A percentile compares a stretch with the other conserved stretches of the same genome.
phyloP scores from a whole-genome alignment of 2,113 vertebrate genomes.

The Peromyscus leucopus region DNA sequence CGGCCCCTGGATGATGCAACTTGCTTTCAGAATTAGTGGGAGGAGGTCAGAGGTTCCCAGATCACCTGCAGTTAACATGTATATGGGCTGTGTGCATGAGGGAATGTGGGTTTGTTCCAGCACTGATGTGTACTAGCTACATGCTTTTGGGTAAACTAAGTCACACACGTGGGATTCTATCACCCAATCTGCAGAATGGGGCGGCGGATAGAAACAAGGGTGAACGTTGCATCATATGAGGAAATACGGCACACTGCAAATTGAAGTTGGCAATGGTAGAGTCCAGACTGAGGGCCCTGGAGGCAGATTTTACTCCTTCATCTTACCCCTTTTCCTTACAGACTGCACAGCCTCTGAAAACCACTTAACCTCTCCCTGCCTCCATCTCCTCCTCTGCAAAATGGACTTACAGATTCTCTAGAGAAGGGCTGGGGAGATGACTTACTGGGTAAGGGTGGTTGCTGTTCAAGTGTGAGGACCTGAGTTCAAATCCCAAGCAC shows the following conservation, averaged over 20 bases:
- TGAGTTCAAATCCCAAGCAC: background rate
- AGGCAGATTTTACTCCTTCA: background rate
- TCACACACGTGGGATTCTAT: background rate
- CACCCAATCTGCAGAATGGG: background rate
- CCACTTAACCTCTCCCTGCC: background rate
- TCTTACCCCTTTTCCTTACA: background rate
- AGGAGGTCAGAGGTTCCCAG: background rate
- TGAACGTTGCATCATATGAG: background rate
- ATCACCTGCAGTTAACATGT: background rate
- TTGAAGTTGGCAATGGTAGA: accelerated
- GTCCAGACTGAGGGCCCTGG: background rate
- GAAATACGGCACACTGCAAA: background rate
- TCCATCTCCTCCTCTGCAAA: slow-evolving; percentile 34
- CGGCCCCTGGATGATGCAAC: accelerated
- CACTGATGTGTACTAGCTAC: background rate
- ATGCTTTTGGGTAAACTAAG: background rate
- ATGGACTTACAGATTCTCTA: background rate
- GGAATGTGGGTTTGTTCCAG: accelerated
- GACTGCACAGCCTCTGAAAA: background rate
- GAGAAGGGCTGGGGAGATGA: background rate
- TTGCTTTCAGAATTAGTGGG: background rate
- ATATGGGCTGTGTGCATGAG: background rate
- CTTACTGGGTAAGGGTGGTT: background rate
- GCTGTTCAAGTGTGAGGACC: background rate
- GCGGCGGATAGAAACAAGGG: background rate